Conservation (phyloP, 2,797 vertebrate genomes). For the Heterohyrax brucei region DNA sequence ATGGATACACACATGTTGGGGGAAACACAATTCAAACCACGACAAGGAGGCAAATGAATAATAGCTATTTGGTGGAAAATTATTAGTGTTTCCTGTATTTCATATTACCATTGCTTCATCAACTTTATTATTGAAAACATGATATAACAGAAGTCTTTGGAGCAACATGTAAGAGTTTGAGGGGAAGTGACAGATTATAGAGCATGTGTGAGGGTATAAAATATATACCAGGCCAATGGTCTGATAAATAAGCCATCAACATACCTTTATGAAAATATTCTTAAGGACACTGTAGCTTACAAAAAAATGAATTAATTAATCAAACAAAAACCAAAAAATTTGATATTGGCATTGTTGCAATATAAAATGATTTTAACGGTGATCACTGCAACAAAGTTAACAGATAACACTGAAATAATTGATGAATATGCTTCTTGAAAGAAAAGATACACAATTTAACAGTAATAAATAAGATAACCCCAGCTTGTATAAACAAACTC, state of each 20-base stretch:
- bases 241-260: background rate
- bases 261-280: background rate
- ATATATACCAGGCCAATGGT: background rate
- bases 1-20: no score
- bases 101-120: background rate
- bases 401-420: background rate
- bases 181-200: background rate
- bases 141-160: accelerated
- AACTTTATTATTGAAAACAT: background rate
- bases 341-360: background rate
- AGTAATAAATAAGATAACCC: background rate
- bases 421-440: background rate
- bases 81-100: background rate
- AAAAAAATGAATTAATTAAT: background rate
- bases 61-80: background rate
- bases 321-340: background rate
- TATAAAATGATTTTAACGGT: background rate
- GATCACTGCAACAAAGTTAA: background rate
- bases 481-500: background rate
- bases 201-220: background rate
- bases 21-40: no score
- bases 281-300: background rate
- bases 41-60: no score
- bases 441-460: background rate
- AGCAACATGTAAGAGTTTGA: background rate